Conservation (phyloP, 2,797 vertebrate genomes). For the Phrynocephalus forsythii region DNA sequence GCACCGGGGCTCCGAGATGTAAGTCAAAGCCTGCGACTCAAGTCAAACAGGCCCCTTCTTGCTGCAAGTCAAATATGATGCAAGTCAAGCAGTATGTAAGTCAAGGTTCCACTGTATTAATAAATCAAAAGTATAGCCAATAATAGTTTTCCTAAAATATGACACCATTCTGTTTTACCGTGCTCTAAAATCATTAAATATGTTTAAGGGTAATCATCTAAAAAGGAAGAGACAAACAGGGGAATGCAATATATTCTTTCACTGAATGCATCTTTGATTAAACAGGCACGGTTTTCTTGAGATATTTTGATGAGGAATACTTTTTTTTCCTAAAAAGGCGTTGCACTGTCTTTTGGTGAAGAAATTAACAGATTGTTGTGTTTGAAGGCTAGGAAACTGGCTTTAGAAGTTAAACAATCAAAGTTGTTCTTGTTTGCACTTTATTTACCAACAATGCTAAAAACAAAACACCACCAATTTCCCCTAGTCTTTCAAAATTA, state of each 20-base stretch:
- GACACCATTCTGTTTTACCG: slow-evolving; percentile 40
- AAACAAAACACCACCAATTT: neutral
- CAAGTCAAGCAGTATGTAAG: no score
- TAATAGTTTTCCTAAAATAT: slow-evolving; percentile 33
- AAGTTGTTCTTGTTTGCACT: slow-evolving; percentile 1
- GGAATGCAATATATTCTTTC: slow-evolving; percentile 42
- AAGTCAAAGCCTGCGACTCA: no score
- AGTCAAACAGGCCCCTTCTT: no score
- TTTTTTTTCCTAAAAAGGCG: neutral
- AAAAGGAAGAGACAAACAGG: slow-evolving; percentile 46
- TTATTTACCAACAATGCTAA: neutral
- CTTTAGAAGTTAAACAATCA: slow-evolving; percentile 21
- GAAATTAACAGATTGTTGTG: slow-evolving; percentile 24
- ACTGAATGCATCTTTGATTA: slow-evolving; percentile 28
- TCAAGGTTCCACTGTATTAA: no score
- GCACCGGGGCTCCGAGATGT: no score
- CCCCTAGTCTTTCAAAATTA: slow-evolving; percentile 13
- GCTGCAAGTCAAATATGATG: no score
- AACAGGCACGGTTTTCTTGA: slow-evolving; percentile 20
- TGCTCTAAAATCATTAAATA: slow-evolving; percentile 55
- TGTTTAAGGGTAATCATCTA: slow-evolving; percentile 53
- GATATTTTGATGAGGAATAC: slow-evolving; percentile 29
- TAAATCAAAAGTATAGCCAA: slow-evolving; percentile 48
- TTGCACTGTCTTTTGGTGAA: slow-evolving; percentile 20
- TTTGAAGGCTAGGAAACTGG: slow-evolving; percentile 4